Base-by-base conservation (phyloP, 2,113 vertebrate species). In the Cheilinus undulatus region DNA sequence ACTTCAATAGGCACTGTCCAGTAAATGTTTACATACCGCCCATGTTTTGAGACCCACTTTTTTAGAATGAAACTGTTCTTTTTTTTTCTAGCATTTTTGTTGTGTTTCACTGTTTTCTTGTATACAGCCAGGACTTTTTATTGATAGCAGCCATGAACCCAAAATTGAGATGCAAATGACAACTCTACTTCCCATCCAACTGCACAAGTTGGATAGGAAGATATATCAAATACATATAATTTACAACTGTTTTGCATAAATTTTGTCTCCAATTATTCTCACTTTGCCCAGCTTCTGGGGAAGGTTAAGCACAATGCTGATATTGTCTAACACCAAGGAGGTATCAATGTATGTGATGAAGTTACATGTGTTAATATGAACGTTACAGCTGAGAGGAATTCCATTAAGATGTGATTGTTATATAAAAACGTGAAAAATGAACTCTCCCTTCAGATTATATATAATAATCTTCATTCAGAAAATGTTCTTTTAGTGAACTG, bases 231-330 rank as follows among this genome's bases (percentile, higher is more conserved):
- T 23, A 6, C 27, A 12, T 3, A 3, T 72, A 63, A 77, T 83
- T 83, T 73, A 72, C 36, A 40, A 32, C 51, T 51, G 12, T 19
- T 45, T 80, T 61, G 52, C 45, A 59, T 65, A 32, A 15, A 53
- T 69, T 70, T 61, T 26, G 11, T 65, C 51, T 69, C 34, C 63
- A 79, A 83, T 72, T 67, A 48, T 71, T 83, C 69, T 73, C 70
- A 48, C 46, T 69, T 42, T 42, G 14, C 17, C 19, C 14, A 17
- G 40, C 40, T 51, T 54, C 60, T 64, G 53, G 27, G 69, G 45
- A n/a, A n/a, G 4, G 50, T 58, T 74, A 73, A 60, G 43, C 23
- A 38, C 56, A 60, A 54, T 70, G 45, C 57, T n/a, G n/a, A n/a
- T n/a, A n/a, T n/a, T n/a, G n/a, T n/a, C n/a, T n/a, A n/a, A n/a